Evolutionary conservation across 2,888 invertebrate species (phyloP).

Genomic region (Hipparchia semele): DNA sequence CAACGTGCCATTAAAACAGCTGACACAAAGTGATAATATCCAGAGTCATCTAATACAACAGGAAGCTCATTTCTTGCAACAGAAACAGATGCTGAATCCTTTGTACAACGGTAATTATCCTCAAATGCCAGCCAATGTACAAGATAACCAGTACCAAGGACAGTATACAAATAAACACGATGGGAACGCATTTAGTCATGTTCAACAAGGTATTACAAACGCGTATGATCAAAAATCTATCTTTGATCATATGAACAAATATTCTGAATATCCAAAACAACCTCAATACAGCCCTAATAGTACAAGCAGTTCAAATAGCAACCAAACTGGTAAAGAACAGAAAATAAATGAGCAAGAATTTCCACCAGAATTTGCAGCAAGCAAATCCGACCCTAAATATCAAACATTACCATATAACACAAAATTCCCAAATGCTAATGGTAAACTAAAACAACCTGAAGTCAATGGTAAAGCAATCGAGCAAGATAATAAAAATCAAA

Average conservation of each 20-base stretch:
- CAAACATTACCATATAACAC: constrained; percentile 96
- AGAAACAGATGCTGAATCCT: constrained; percentile 80
- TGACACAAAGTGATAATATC: constrained; percentile 76
- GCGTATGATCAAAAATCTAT: constrained; percentile 74
- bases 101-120: constrained; percentile 72
- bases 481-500: constrained; percentile 63
- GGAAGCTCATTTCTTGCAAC: constrained; percentile 80
- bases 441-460: constrained; percentile 67
- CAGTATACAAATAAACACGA: constrained; percentile 75
- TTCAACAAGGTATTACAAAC: constrained; percentile 76
- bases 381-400: constrained; percentile 95
- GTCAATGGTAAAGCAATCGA: constrained; percentile 67
- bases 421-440: constrained; percentile 86
- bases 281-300: constrained; percentile 83
- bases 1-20: constrained; percentile 80
- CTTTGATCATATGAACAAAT: constrained; percentile 75
- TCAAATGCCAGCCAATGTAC: constrained; percentile 59
- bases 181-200: constrained; percentile 63
- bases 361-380: constrained; percentile 88
- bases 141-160: constrained; percentile 69
- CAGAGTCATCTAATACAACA: constrained; percentile 75
- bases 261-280: constrained; percentile 77
- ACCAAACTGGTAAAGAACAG: constrained; percentile 74
- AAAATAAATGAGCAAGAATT: constrained; percentile 82
- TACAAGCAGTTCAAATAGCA: constrained; percentile 77